These are phyloP conservation scores for Apodemia mormo DNA, from an alignment of 2,888 invertebrate species.

Conservation along the genomic window DNA sequence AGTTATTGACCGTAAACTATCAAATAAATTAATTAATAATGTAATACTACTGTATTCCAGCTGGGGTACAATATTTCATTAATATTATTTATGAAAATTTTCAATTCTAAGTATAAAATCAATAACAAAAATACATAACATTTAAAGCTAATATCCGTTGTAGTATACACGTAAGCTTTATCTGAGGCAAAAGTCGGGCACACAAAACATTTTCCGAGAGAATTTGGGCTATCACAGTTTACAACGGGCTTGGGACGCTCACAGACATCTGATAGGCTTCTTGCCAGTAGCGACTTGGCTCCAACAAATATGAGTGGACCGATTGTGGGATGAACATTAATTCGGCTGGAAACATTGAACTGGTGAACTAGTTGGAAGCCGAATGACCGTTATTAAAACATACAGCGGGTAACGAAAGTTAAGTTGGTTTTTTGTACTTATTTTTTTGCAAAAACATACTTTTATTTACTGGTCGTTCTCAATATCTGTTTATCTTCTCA, in stretches of 20 bases:
- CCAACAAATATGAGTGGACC: constrained; percentile 45
- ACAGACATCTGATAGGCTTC: constrained; percentile 62
- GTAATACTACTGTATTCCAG: no score
- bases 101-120: no score
- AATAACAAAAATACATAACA: no score
- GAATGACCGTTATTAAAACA: neutral
- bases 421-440: no score
- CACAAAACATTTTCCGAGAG: constrained; percentile 57
- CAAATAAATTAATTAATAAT: no score
- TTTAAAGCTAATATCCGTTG: no score
- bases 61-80: no score
- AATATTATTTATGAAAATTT: no score
- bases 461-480: no score
- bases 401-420: neutral
- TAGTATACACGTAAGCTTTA: constrained; percentile 32
- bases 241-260: constrained; percentile 42
- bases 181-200: constrained; percentile 52
- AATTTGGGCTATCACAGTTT: constrained; percentile 64
- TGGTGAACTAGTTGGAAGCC: constrained; percentile 26
- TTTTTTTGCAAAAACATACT: no score
- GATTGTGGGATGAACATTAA: constrained; percentile 36
- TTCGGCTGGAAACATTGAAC: constrained; percentile 32
- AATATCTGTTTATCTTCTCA: no score
- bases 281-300: constrained; percentile 68
- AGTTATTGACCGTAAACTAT: no score